Percentiles rank a stretch among this genome's conserved stretches.
Conservation (phyloP, 2,113 vertebrate genomes). For the Urocolius indicus region DNA sequence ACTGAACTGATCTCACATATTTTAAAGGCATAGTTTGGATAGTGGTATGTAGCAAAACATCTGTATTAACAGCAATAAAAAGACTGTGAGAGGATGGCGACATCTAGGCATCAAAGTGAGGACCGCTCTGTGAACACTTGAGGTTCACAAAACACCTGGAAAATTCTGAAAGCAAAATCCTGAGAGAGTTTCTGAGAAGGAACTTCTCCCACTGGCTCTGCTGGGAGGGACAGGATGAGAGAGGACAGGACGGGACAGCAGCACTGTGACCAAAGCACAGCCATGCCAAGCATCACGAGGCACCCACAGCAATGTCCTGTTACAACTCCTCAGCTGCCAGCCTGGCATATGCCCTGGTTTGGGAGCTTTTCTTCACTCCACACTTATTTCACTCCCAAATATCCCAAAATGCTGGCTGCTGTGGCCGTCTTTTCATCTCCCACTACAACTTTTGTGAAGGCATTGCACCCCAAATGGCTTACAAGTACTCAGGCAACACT, state of each 20-base stretch:
- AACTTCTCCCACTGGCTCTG: neutral
- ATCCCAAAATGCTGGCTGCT: rapidly evolving
- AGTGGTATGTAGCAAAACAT: neutral
- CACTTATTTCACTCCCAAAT: neutral
- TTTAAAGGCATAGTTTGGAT: neutral
- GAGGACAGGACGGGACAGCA: neutral
- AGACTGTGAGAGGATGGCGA: neutral
- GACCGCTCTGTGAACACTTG: neutral
- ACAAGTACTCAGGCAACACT: neutral
- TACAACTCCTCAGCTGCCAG: neutral
- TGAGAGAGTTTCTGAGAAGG: neutral
- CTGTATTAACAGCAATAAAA: neutral
- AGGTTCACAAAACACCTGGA: neutral
- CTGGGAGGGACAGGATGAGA: neutral
- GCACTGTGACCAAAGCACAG: rapidly evolving
- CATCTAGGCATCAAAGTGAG: neutral
- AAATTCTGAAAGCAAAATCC: neutral
- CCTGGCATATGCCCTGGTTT: neutral
- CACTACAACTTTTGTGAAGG: neutral
- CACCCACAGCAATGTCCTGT: neutral
- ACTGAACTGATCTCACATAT: neutral
- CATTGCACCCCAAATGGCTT: neutral
- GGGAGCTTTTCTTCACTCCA: neutral
- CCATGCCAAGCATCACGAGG: neutral
- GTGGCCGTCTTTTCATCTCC: neutral